A percentile compares a stretch with the other conserved stretches of the same genome.
These are phyloP conservation scores for Chaunax sp. DNA, from an alignment of 2,797 vertebrate species.

Conservation along the genomic window DNA sequence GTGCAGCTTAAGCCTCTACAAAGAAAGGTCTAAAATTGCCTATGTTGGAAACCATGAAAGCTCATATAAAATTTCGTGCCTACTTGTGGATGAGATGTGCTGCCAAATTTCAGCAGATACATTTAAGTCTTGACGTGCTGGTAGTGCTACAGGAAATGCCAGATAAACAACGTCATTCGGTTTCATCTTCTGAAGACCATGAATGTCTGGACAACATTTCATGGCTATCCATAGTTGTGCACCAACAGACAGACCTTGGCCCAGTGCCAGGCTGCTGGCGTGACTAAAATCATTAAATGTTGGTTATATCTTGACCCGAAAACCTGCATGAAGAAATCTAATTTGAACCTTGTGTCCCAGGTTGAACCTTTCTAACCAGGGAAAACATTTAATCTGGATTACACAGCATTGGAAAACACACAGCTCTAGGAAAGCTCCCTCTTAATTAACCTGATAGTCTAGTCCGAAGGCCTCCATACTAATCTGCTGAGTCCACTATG, in stretches of 20 bases:
- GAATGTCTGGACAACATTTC: not conserved
- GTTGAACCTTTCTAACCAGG: conserved; percentile 14
- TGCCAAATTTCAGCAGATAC: not conserved
- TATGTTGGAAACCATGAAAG: not conserved
- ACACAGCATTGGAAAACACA: conserved; percentile 28
- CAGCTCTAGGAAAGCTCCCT: conserved; percentile 37
- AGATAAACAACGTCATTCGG: too few relatives aligned
- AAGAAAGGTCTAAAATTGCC: too few relatives aligned
- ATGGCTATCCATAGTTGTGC: not conserved
- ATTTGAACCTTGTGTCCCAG: conserved; percentile 31
- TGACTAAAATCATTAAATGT: not conserved
- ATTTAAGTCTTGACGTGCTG: not conserved
- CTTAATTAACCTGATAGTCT: conserved; percentile 57
- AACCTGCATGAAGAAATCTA: not conserved
- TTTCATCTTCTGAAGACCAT: not conserved
- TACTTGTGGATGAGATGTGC: not conserved
- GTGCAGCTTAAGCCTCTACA: too few relatives aligned
- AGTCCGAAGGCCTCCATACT: conserved; percentile 30
- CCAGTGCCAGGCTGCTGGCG: too few relatives aligned
- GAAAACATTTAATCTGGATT: conserved; percentile 56
- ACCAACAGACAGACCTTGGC: not conserved
- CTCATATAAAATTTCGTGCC: not conserved
- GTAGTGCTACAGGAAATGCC: not conserved
- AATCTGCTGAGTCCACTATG: conserved; percentile 50
- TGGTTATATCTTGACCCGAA: conserved; percentile 10